Conservation (phyloP, 1,140 invertebrate genomes). For the Pinna nobilis region DNA sequence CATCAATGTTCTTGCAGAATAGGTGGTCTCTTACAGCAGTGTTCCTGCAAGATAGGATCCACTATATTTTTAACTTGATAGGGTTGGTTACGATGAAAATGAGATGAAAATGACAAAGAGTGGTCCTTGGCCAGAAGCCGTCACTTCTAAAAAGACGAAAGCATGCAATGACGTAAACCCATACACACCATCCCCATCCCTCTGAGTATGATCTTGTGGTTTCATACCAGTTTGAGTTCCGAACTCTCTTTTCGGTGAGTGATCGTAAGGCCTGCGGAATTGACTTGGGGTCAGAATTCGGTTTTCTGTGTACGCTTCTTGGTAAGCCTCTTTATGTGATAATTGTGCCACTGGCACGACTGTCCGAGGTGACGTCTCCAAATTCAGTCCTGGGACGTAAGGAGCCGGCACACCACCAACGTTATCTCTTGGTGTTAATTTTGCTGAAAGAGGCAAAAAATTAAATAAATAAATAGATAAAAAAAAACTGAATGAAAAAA, state of each 20-base stretch:
- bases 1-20: too few species aligned
- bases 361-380: constrained; percentile 36
- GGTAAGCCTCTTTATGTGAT: background rate
- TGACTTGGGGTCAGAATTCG: constrained; percentile 62
- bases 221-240: constrained; percentile 68
- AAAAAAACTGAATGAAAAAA: too few species aligned
- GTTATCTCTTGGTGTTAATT: constrained; percentile 46
- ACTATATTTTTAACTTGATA: too few species aligned
- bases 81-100: too few species aligned
- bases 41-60: too few species aligned
- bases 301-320: constrained; percentile 55
- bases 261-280: constrained; percentile 46
- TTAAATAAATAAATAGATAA: too few species aligned
- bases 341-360: background rate
- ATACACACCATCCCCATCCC: constrained; percentile 2
- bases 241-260: constrained; percentile 70
- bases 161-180: too few species aligned
- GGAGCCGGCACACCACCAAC: constrained; percentile 34
- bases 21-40: too few species aligned
- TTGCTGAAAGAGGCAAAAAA: constrained; percentile 47
- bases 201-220: constrained; percentile 15
- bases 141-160: too few species aligned
- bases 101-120: too few species aligned
- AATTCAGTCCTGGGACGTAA: constrained; percentile 51
- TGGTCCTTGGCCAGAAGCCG: too few species aligned